These are phyloP conservation scores for Epistrophella euchroma DNA, from an alignment of 2,888 invertebrate species.

Conservation along the genomic window DNA sequence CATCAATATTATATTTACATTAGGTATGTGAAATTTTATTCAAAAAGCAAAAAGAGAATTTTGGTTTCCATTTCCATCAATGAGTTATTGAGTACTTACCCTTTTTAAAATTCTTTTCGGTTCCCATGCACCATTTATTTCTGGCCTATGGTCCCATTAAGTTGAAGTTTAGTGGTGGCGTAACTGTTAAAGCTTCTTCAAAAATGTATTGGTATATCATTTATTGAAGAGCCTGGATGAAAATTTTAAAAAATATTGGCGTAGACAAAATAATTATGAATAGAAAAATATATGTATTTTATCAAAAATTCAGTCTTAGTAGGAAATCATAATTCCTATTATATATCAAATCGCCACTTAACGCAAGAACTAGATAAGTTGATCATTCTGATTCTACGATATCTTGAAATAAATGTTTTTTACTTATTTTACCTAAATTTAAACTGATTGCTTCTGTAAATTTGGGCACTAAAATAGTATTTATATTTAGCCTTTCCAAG, in stretches of 20 bases:
- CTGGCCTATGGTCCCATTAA: too few species aligned
- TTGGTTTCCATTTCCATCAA: too few species aligned
- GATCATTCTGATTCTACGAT: neutral
- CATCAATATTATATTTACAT: too few species aligned
- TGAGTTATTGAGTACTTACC: neutral
- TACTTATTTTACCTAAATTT: slow-evolving; percentile 16
- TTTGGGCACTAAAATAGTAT: neutral
- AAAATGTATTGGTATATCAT: too few species aligned
- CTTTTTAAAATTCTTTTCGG: neutral
- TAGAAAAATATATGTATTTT: slow-evolving; percentile 56
- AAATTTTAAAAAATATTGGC: neutral
- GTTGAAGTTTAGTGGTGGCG: too few species aligned
- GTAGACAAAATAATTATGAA: neutral
- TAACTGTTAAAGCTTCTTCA: too few species aligned
- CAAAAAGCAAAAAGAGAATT: too few species aligned
- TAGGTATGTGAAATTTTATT: too few species aligned
- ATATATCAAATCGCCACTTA: neutral
- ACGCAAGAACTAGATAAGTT: neutral
- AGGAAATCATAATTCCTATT: slow-evolving; percentile 4
- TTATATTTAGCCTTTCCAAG: slow-evolving; percentile 79
- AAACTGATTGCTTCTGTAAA: slow-evolving; percentile 7
- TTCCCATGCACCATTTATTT: neutral
- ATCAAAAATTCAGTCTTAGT: slow-evolving; percentile 64
- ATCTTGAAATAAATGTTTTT: neutral
- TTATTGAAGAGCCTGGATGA: neutral